Percentiles rank a stretch among this genome's conserved stretches.
Conservation (phyloP, 2,888 invertebrate species). For the Plagodis dolabraria region DNA sequence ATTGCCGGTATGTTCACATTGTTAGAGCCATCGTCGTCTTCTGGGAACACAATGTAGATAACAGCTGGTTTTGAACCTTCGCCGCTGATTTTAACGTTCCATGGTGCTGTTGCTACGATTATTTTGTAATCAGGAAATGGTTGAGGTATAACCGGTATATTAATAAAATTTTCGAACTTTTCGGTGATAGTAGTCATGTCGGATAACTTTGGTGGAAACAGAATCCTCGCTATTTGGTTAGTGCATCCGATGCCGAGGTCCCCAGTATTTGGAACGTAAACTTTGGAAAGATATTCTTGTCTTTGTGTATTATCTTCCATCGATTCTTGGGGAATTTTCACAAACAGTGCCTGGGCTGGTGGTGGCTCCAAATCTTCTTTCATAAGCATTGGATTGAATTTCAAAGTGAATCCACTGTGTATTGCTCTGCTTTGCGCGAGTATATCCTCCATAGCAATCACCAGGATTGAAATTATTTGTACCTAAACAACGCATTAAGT, state of each 20-base stretch:
- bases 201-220: constrained; percentile 41
- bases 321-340: constrained; percentile 58
- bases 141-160: constrained; percentile 61
- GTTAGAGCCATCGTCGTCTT: constrained; percentile 44
- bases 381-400: constrained; percentile 51
- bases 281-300: constrained; percentile 43
- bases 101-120: constrained; percentile 69
- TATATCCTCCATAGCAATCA: constrained; percentile 39
- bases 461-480: constrained; percentile 46
- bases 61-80: constrained; percentile 50
- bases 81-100: constrained; percentile 52
- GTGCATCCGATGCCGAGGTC: constrained; percentile 49
- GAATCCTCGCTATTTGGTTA: constrained; percentile 60
- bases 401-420: constrained; percentile 60
- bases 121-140: constrained; percentile 63
- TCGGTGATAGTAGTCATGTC: constrained; percentile 21
- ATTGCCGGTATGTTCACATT: constrained; percentile 58
- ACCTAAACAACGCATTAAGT: not conserved
- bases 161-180: constrained; percentile 45
- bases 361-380: constrained; percentile 53
- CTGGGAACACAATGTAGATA: constrained; percentile 67
- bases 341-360: constrained; percentile 50
- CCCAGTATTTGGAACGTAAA: constrained; percentile 41
- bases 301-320: constrained; percentile 22
- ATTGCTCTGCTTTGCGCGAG: constrained; percentile 52